A percentile compares a stretch with the other conserved stretches of the same genome.
Conservation (phyloP, 2,888 invertebrate genomes). For the Pammene aurita region DNA sequence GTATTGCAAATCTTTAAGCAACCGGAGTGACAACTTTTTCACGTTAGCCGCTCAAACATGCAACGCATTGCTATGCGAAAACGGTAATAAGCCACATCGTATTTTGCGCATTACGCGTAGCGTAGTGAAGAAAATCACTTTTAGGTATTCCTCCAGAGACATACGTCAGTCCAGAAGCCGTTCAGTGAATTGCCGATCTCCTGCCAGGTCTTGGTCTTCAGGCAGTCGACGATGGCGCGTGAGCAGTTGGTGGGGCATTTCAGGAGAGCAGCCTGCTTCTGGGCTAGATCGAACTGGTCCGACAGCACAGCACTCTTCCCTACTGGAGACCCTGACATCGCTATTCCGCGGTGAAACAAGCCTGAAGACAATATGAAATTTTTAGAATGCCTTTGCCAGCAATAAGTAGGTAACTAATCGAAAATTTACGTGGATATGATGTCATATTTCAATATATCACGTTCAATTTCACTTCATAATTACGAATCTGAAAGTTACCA, state of each 20-base stretch:
- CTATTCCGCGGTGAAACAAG: constrained; percentile 87
- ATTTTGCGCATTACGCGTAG: too few species aligned
- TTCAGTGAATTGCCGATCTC: constrained; percentile 76
- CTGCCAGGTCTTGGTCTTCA: constrained; percentile 75
- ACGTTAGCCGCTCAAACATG: too few species aligned
- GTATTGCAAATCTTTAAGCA: not conserved
- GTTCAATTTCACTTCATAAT: too few species aligned
- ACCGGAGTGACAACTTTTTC: not conserved
- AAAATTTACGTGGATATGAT: too few species aligned
- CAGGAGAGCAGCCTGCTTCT: constrained; percentile 84
- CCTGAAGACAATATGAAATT: constrained; percentile 61
- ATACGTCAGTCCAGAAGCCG: constrained; percentile 70
- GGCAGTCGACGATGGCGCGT: constrained; percentile 82
- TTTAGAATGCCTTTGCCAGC: too few species aligned
- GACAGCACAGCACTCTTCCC: constrained; percentile 79
- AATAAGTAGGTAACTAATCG: too few species aligned
- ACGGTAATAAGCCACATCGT: too few species aligned
- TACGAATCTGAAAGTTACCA: too few species aligned
- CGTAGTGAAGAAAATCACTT: too few species aligned
- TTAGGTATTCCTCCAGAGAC: constrained; percentile 36
- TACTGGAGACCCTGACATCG: constrained; percentile 86
- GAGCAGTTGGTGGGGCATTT: constrained; percentile 82
- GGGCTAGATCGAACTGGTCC: constrained; percentile 83
- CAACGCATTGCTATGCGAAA: too few species aligned
- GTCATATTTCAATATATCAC: too few species aligned